Base-by-base conservation (phyloP, 2,113 vertebrate genomes). In the Anser cygnoides region DNA sequence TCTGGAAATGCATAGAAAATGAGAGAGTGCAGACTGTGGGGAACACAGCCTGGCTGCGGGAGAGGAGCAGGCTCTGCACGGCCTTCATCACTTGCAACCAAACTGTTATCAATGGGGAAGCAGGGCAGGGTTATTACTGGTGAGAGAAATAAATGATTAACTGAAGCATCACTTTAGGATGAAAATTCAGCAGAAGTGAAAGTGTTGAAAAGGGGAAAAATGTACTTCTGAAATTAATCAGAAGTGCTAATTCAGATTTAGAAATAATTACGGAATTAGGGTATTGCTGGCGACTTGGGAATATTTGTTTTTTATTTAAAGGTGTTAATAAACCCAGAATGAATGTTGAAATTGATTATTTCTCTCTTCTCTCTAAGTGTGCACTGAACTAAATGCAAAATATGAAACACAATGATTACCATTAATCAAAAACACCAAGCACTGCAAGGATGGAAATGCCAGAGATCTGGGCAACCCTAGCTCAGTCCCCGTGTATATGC, bases 1-100 rank as follows among this genome's bases (percentile, higher is more conserved):
- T 96, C 87, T 95, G 81, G 87, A 74, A 96, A 90, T 84, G 79
- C 72, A 88, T 75, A 49, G 94, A 80, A 94, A 90, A 96, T 91
- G 78, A 95, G 80, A 66, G 91, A n/a, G 39, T 65, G 6, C 70
- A 86, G 79, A 17, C 67, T 77, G 73, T 71, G 85, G 82, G 85
- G 79, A 97, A 29, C n/a, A 58, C 57, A 92, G 92, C 75, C 67
- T 66, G 67, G 66, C 73, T 86, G 79, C 1, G 1, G 66, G 50
- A 35, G 85, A 75, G 80, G 76, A 93, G 85, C 74, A 82, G 70
- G 84, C 70, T 91, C 84, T 0, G 18, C 2, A 2, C 39, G 74
- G 91, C 80, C 88, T 79, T 65, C 54, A 10, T 54, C 0, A 0
- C 72, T 83, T 39, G 44, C 13, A 11, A 88, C 65, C 76, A 54